Percentiles rank a stretch among this genome's conserved stretches.
Conservation (phyloP, 2,797 vertebrate genomes). For the Crax fasciolata region DNA sequence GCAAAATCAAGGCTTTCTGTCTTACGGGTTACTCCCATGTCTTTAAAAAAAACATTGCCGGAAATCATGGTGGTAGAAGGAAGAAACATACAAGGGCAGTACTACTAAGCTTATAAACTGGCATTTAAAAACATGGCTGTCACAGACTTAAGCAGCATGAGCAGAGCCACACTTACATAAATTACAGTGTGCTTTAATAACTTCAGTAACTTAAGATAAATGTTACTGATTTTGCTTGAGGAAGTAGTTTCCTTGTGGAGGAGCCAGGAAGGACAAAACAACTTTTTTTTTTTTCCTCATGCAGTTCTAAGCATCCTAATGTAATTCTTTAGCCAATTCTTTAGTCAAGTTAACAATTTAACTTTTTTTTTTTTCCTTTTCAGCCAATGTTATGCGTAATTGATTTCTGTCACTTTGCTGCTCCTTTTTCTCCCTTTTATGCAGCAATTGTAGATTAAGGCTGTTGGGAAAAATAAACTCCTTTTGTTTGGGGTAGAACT, state of each 20-base stretch:
- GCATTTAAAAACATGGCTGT: background rate
- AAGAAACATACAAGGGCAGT: background rate
- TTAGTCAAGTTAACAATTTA: no score
- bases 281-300: accelerated
- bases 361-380: background rate
- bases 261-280: background rate
- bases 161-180: background rate
- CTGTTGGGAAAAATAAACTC: background rate
- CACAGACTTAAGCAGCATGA: background rate
- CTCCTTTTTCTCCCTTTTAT: background rate
- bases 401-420: background rate
- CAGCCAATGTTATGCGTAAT: background rate
- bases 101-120: background rate
- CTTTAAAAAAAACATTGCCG: background rate
- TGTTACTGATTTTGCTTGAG: background rate
- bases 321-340: background rate
- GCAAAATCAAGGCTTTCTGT: background rate
- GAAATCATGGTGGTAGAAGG: background rate
- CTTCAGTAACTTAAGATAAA: background rate
- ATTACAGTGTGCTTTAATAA: background rate
- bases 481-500: background rate
- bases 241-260: background rate
- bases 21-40: background rate
- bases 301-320: background rate
- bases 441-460: background rate